Base-by-base conservation (phyloP, 1,140 invertebrate genomes). In the Amyelois transitella region DNA sequence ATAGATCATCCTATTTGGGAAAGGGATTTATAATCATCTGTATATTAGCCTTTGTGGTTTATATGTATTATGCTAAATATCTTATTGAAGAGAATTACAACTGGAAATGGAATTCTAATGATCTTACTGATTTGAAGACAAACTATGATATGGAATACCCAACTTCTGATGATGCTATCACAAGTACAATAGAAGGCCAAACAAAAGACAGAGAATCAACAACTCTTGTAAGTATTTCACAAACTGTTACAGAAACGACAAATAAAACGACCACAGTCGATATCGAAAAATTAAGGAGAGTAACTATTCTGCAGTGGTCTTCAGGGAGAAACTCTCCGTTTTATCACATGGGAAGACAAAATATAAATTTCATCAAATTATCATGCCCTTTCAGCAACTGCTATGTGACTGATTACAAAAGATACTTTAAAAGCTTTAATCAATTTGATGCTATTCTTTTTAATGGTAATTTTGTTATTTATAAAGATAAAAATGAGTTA, bases 371-470 rank as follows among this genome's bases (percentile, higher is more conserved):
- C 32, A 53, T 72, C 17, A 52, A 66, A 18, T 66, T 72, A 48
- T 62, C 71, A 12, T 83, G 80, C 32, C 32, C 56, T 6, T 58
- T 64, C 45, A 66, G 52, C 1, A 81, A 81, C 50, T 83, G 80
- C 58, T 64, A 54, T 14, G 74, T 83, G 0, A 79, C 74, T 4
- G 49, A 60, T 8, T 53, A 81, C 24, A 51, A 18, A 19, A 47
- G 51, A 2, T 68, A 60, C 43, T 68, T 79, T 0, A 32, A 47
- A 6, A 51, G 65, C 44, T 45, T 58, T 18, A 59, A 56, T 0
- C 51, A 67, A 10, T 86, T 77, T 28, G 76, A 86, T 45, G 79
- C 63, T 0, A 62, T 86, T 2, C 57, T 60, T 0, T 84, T 86
- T 44, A 73, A 75, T 18, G 76, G 72, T 1, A 67, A 71, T 1